These are phyloP conservation scores for Micromussa lordhowensis DNA, from an alignment of 92 coral and sea anemone genomes.

Conservation along the genomic window DNA sequence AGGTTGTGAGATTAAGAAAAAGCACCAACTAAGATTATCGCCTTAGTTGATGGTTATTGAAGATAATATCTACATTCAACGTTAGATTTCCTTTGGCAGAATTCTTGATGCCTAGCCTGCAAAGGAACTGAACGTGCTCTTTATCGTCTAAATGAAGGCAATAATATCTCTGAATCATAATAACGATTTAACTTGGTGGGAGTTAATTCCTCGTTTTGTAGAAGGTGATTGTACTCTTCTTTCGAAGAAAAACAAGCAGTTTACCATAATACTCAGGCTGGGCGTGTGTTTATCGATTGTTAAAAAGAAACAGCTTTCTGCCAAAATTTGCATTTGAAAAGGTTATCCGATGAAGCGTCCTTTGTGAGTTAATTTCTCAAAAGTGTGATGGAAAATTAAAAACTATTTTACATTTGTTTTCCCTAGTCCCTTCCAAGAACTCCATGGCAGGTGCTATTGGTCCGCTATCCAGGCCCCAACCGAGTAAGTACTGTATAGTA, in stretches of 20 bases:
- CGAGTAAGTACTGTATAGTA: constrained; percentile 17
- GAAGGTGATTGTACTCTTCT: neutral
- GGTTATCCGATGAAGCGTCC: neutral
- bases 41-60: neutral
- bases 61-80: neutral
- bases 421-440: constrained; percentile 1
- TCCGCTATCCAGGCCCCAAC: constrained; percentile 30
- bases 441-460: neutral
- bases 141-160: neutral
- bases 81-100: neutral
- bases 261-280: neutral
- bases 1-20: neutral
- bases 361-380: neutral
- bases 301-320: neutral
- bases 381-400: neutral
- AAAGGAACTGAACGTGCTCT: neutral
- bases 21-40: neutral
- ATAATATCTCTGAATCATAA: neutral
- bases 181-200: neutral
- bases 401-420: neutral
- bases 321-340: neutral
- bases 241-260: neutral
- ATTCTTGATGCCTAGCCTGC: neutral
- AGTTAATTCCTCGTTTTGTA: neutral
- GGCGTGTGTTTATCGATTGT: neutral